Conservation (phyloP, 2,888 invertebrate species). For the Icerya purchasi region DNA sequence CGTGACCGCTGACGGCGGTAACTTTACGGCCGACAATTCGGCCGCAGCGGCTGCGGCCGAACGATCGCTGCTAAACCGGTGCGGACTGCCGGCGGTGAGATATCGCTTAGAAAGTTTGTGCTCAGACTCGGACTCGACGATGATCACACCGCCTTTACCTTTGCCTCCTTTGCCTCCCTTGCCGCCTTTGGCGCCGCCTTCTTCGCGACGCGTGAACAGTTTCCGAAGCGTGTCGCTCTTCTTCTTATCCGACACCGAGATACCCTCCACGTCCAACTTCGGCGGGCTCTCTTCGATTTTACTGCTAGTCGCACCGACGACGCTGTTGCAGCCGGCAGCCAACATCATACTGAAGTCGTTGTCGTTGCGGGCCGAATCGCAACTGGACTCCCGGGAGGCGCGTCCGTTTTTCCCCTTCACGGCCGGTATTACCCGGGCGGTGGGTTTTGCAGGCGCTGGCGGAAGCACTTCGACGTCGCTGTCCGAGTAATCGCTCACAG, state of each 20-base stretch:
- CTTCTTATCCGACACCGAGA: slow-evolving; percentile 41
- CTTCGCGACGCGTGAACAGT: slow-evolving; percentile 32
- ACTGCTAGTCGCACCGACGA: slow-evolving; percentile 3
- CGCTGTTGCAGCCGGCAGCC: slow-evolving; percentile 3
- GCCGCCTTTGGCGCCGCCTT: slow-evolving; percentile 36
- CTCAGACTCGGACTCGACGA: slow-evolving; percentile 32
- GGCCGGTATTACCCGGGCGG: slow-evolving; percentile 4
- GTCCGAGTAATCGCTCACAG: slow-evolving; percentile 3
- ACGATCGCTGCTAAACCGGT: slow-evolving; percentile 5
- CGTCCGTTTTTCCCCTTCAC: slow-evolving; percentile 5
- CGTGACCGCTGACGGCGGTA: neutral
- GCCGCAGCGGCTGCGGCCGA: neutral
- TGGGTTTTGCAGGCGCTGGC: slow-evolving; percentile 1
- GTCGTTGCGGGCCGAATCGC: slow-evolving; percentile 12
- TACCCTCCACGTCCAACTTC: slow-evolving; percentile 29
- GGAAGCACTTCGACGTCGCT: slow-evolving; percentile 1
- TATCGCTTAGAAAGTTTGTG: slow-evolving; percentile 15
- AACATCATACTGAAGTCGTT: slow-evolving; percentile 8
- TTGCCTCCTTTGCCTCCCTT: slow-evolving; percentile 37
- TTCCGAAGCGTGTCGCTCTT: slow-evolving; percentile 44
- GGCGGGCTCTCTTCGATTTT: slow-evolving; percentile 24
- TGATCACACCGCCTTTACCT: slow-evolving; percentile 49
- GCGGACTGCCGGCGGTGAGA: slow-evolving; percentile 14
- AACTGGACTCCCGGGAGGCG: slow-evolving; percentile 8
- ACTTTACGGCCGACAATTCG: neutral